phyloP scores from a whole-genome alignment of 2,113 vertebrate genomes.

The Puma concolor region DNA sequence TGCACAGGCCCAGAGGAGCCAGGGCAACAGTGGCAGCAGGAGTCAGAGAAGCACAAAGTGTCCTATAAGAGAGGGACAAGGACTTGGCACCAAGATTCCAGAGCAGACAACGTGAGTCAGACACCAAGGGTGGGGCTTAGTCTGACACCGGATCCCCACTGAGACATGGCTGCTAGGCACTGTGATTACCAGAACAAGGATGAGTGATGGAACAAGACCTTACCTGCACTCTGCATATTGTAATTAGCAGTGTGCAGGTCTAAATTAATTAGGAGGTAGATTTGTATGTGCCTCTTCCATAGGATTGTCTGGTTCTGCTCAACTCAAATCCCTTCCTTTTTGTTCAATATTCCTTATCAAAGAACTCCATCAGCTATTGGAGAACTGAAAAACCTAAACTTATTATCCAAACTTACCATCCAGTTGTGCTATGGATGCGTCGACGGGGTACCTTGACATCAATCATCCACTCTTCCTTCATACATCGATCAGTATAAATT shows the following conservation, averaged over 20 bases:
- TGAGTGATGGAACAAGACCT: conserved; percentile 65
- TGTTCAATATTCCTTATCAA: conserved; percentile 21
- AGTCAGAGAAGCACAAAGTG: neutral
- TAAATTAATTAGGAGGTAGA: conserved; percentile 68
- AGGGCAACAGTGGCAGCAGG: neutral
- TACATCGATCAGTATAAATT: neutral
- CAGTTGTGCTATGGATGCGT: neutral
- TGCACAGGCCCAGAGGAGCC: neutral
- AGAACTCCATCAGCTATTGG: neutral
- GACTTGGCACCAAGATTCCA: neutral
- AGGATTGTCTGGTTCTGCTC: conserved; percentile 37
- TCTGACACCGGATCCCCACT: neutral
- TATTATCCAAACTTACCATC: neutral
- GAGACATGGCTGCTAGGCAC: conserved; percentile 21
- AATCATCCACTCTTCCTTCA: neutral
- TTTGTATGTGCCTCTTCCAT: neutral
- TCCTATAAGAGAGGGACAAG: neutral
- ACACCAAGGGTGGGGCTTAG: neutral
- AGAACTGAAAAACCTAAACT: neutral
- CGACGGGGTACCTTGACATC: neutral
- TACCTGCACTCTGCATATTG: conserved; percentile 61
- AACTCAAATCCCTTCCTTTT: neutral
- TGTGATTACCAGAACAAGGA: conserved; percentile 30
- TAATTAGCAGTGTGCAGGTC: conserved; percentile 56
- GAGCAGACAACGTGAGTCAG: conserved; percentile 19